Base-by-base conservation (phyloP, 2,888 invertebrate genomes). In the Argyresthia albistria region DNA sequence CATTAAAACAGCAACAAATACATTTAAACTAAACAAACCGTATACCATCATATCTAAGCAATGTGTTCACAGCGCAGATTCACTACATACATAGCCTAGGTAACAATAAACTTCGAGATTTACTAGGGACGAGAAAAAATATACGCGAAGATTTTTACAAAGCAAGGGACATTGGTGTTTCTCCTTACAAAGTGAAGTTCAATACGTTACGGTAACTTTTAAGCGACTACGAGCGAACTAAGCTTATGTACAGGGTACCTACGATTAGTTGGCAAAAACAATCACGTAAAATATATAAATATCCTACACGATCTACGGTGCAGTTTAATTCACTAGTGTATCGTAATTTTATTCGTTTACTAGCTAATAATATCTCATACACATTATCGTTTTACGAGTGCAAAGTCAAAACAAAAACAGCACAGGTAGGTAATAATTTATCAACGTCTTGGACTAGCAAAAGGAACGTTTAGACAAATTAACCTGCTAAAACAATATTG, bases 111-210 rank as follows among this genome's bases (percentile, higher is more conserved):
- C 25, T 25, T 25, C 10, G 39, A 39, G 39, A 39, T 9, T 39
- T 39, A 2, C 25, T 25, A 39, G 39, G 39, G 9, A 11, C 12
- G 35, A 45, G 43, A 25, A 2, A 25, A 25, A 50, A 12, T 45
- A 50, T 46, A 55, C 47, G 56, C 56, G 54, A 53, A 35, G 46
- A 51, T 55, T 56, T 57, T 62, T 77, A 78, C 77, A 76, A 76
- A 76, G 73, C 75, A 60, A n/a, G n/a, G 67, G 67, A 60, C 62
- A 69, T 84, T 83, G 82, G 80, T 81, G 83, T 82, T 80, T 68
- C 60, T 73, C 78, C 82, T 83, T 83, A 83, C 82, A 75, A 61
- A 56, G 61, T 66, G 75, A 69, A 80, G 76, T 71, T 70, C 56
- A 62, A 25, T 68, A 71, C 77, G 79, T 39, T 4, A 70, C 77